A percentile compares a stretch with the other conserved stretches of the same genome.
phyloP scores from a whole-genome alignment of 2,797 vertebrate genomes.

The Mionectes olivaceus region DNA sequence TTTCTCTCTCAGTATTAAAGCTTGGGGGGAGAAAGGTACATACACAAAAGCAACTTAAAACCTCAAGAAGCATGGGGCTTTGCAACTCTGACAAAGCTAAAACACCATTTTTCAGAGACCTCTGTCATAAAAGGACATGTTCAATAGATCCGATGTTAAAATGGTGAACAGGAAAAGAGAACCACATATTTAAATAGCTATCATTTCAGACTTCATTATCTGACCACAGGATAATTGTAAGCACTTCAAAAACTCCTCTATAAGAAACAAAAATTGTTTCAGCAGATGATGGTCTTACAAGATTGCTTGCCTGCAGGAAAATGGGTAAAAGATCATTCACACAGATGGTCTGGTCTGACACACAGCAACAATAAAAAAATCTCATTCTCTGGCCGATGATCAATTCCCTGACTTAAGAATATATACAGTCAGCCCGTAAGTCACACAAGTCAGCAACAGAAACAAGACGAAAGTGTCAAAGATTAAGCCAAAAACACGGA shows the following conservation, averaged over 20 bases:
- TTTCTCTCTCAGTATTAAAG: conserved; percentile 5
- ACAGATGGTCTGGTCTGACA: not conserved
- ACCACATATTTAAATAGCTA: not conserved
- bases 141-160: not conserved
- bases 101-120: not conserved
- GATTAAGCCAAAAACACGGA: not conserved
- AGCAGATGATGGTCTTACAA: not conserved
- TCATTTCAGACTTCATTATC: not conserved
- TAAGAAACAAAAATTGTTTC: not conserved
- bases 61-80: not conserved
- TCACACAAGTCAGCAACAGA: not conserved
- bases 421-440: rapidly evolving
- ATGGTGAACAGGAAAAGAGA: not conserved
- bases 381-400: not conserved
- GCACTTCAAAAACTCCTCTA: not conserved
- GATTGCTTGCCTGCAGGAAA: not conserved
- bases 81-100: not conserved
- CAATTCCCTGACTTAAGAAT: not conserved
- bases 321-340: not conserved
- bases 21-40: not conserved
- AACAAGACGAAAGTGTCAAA: not conserved
- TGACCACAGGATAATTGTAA: not conserved
- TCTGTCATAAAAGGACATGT: not conserved
- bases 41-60: not conserved
- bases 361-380: not conserved